Conservation (phyloP, 2,888 invertebrate species). For the Drosophila demipolita region DNA sequence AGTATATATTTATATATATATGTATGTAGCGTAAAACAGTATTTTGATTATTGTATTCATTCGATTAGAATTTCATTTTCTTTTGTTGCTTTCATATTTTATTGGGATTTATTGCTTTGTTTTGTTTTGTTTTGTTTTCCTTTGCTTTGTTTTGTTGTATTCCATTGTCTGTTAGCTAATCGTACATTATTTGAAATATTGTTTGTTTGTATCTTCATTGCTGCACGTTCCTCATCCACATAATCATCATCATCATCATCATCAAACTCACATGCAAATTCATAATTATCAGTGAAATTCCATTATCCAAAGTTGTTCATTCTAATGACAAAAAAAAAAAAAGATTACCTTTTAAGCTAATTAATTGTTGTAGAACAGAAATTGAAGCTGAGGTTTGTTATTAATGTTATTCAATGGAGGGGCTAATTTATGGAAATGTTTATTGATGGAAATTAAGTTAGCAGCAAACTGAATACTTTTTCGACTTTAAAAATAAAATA, state of each 20-base stretch:
- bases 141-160: constrained; percentile 25
- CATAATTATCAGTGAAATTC: neutral
- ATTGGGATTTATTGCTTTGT: constrained; percentile 31
- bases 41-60: constrained; percentile 59
- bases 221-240: constrained; percentile 34
- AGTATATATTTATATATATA: constrained; percentile 10
- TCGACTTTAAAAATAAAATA: neutral
- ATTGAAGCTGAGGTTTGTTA: neutral
- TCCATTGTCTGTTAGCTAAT: constrained; percentile 26
- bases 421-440: neutral
- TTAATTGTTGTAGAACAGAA: neutral
- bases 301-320: neutral
- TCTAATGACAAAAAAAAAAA: neutral
- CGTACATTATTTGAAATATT: constrained; percentile 12
- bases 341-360: neutral
- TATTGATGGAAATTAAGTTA: neutral
- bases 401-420: neutral
- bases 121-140: neutral
- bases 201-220: constrained; percentile 9
- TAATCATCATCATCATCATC: constrained; percentile 17
- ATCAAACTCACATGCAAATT: constrained; percentile 3
- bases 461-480: neutral
- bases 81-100: constrained; percentile 54
- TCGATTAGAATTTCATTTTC: constrained; percentile 41
- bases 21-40: constrained; percentile 69